These are phyloP conservation scores for Callorhinus ursinus DNA, from an alignment of 2,113 vertebrate species.

Conservation along the genomic window DNA sequence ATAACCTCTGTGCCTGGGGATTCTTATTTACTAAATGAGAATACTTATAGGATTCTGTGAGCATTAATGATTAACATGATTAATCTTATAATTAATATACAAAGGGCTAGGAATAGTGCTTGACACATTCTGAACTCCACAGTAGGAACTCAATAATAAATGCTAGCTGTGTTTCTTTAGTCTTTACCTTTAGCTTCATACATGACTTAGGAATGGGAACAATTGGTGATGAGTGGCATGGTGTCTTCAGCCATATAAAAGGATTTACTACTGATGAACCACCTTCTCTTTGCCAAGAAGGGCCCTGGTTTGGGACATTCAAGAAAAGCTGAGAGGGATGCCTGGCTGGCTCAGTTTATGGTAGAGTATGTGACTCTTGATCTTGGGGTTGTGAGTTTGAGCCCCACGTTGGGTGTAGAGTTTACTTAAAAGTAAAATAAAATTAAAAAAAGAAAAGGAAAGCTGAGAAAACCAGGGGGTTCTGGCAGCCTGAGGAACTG, in stretches of 20 bases:
- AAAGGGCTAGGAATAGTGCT: neutral
- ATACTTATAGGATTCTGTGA: neutral
- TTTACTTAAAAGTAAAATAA: neutral
- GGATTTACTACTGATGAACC: neutral
- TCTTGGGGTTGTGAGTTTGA: neutral
- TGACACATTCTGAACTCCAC: neutral
- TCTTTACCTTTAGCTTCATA: neutral
- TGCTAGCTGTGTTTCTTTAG: neutral
- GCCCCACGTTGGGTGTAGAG: neutral
- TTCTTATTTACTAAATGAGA: neutral
- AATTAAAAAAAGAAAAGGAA: neutral
- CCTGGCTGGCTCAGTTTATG: neutral
- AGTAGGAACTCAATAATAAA: neutral
- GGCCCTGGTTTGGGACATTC: neutral
- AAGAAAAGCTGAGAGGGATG: neutral
- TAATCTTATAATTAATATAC: neutral
- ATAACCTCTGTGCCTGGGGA: neutral
- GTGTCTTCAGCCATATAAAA: neutral
- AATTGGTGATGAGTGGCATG: neutral
- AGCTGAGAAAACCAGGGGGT: neutral
- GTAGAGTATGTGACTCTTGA: neutral
- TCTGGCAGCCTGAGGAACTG: neutral
- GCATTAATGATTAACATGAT: neutral
- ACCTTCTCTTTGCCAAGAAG: neutral
- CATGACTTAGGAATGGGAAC: neutral